Base-by-base conservation (phyloP, 1,140 invertebrate genomes). In the Cydia pomonella region DNA sequence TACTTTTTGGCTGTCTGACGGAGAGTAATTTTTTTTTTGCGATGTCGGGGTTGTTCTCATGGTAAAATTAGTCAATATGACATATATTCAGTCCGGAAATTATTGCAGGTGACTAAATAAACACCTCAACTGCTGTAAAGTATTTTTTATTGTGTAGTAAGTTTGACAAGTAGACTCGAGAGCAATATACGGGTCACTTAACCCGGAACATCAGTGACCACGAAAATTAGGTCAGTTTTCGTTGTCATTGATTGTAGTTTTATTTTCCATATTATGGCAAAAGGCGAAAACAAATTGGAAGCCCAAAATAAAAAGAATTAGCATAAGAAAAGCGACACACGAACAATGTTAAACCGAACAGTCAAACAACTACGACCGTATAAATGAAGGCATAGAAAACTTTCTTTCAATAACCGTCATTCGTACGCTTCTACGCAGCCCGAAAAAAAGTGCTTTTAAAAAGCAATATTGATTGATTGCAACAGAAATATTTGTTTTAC, bases 321-420 rank as follows among this genome's bases (percentile, higher is more conserved):
- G 80, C 73, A 80, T 84, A 74, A 81, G 69, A 50, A 7, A 88
- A 85, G 85, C 86, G 76, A 72, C 82, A 86, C 86, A 85, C 84
- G 74, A 80, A 80, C 79, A 85, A 77, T 73, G 78, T 84, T 82
- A 83, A 69, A 69, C 64, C 27, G 64, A 72, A 72, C 80, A 82
- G 76, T 78, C 80, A 79, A 76, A 80, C 79, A 84, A 77, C 21
- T 29, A 29, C 27, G 64, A 29, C 16, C 27, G 16, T 18, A 25
- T 18, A 6, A 69, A 69, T 18, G 27, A 38, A 9, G 27, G n/a
- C 6, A 33, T 29, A 29, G 27, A 7, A n/a, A 16, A 25, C 12
- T n/a, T 13, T 25, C 18, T 25, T 29, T 21, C 13, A 64, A 33
- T 69, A 38, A 69, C 27, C 29, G 2, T 7, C 64, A 69, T 33